A percentile compares a stretch with the other conserved stretches of the same genome.
Conservation (phyloP, 2,113 vertebrate species). For the Formicarius rufipectus region DNA sequence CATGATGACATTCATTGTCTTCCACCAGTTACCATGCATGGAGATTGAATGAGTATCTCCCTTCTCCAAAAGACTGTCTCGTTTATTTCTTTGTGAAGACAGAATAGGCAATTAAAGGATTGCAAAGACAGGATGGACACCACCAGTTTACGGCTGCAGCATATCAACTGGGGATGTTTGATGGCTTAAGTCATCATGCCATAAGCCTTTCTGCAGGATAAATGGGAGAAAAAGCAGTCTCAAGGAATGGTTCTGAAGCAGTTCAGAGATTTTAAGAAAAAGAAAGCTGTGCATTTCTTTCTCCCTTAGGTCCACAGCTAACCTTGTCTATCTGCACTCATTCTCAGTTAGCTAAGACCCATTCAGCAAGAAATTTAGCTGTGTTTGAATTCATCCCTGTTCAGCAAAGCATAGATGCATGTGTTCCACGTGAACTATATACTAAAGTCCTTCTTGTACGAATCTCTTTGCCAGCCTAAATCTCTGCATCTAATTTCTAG, state of each 20-base stretch:
- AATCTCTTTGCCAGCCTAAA: background rate
- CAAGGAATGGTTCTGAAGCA: background rate
- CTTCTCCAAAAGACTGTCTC: background rate
- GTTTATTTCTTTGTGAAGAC: background rate
- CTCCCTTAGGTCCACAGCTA: background rate
- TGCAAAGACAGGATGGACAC: background rate
- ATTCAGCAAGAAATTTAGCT: background rate
- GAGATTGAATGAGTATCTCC: background rate
- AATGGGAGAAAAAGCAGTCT: background rate
- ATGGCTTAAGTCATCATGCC: background rate
- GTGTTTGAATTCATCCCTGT: background rate
- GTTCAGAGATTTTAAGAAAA: background rate
- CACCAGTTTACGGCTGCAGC: background rate
- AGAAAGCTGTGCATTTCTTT: background rate
- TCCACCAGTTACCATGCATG: fast-evolving
- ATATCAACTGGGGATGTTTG: background rate
- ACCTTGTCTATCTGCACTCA: background rate
- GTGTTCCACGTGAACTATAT: background rate
- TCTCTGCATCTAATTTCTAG: background rate
- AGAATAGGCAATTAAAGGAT: background rate
- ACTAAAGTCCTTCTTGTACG: background rate
- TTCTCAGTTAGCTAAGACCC: background rate
- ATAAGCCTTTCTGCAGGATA: background rate
- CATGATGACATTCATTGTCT: background rate
- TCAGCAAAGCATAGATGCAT: background rate